Base-by-base conservation (phyloP, 2,888 invertebrate genomes). In the Nomada fabriciana region DNA sequence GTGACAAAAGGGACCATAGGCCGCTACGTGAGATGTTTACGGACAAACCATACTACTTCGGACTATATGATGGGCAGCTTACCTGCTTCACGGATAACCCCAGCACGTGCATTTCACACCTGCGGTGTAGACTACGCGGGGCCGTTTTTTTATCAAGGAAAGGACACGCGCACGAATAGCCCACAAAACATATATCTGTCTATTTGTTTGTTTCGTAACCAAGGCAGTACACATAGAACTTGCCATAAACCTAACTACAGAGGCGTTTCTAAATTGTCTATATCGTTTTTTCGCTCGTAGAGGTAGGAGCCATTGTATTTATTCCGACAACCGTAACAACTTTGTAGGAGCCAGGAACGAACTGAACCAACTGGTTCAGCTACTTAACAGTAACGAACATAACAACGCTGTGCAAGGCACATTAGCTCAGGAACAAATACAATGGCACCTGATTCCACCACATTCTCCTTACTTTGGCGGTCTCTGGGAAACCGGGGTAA, bases 331-430 rank as follows among this genome's bases (percentile, higher is more conserved):
- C n/a, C 61, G 71, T 3, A 61, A 13, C 9, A 61, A 71, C 47
- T 61, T 71, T 18, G 11, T 71, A 5, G 61, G 61, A 18, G 71
- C 71, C 2, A n/a, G 53, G 5, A 71, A 61, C n/a, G 61, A 71
- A n/a, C 23, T 71, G 1, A n/a, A 18, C 0, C 52, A 71, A 23
- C 43, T 71, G 13, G 50, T 13, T 4, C 13, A 13, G 0, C 15
- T 70, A 5, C n/a, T 70, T 15, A 57, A 20, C 10, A 11, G 23
- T 11, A 0, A 57, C 3, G 11, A 57, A 57, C 9, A 25, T 3
- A 15, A 1, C 1, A 18, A 18, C 50, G 52, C 9, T 13, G 61
- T 1, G 43, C 61, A 15, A 42, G 18, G 42, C 61, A 61, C 13
- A 20, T 71, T 11, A 25, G 25, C 25, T 2, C 25, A 25, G 25